A percentile compares a stretch with the other conserved stretches of the same genome.
Conservation (phyloP, 2,797 vertebrate species). For the Emys orbicularis region DNA sequence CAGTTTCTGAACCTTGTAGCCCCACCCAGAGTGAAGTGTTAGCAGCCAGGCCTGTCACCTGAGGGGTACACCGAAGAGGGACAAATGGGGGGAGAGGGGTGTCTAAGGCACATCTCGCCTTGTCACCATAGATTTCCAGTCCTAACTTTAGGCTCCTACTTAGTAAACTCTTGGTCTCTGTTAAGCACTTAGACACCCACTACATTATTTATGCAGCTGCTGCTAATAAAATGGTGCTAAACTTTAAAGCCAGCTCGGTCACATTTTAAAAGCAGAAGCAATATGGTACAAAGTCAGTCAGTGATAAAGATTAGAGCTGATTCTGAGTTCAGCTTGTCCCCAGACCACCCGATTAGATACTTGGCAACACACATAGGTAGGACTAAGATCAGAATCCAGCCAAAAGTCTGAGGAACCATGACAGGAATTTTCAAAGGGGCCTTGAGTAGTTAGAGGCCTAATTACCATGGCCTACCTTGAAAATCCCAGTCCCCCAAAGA, state of each 20-base stretch:
- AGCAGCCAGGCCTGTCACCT: background rate
- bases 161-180: background rate
- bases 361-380: fast-evolving
- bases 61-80: background rate
- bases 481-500: background rate
- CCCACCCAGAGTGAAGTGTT: background rate
- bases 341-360: background rate
- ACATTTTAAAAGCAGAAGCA: fast-evolving
- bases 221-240: background rate
- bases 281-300: background rate
- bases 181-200: background rate
- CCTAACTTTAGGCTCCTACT: background rate
- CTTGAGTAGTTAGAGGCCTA: background rate
- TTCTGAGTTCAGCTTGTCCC: background rate
- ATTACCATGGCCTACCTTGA: background rate
- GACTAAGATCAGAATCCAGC: background rate
- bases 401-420: background rate
- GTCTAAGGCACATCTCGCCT: background rate
- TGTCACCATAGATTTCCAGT: background rate
- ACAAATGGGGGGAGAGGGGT: background rate
- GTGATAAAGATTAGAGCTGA: background rate
- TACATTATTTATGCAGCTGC: background rate
- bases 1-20: background rate
- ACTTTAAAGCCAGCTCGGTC: background rate
- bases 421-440: fast-evolving